Conservation (phyloP, 2,888 invertebrate genomes). For the Zelleria hepariella region DNA sequence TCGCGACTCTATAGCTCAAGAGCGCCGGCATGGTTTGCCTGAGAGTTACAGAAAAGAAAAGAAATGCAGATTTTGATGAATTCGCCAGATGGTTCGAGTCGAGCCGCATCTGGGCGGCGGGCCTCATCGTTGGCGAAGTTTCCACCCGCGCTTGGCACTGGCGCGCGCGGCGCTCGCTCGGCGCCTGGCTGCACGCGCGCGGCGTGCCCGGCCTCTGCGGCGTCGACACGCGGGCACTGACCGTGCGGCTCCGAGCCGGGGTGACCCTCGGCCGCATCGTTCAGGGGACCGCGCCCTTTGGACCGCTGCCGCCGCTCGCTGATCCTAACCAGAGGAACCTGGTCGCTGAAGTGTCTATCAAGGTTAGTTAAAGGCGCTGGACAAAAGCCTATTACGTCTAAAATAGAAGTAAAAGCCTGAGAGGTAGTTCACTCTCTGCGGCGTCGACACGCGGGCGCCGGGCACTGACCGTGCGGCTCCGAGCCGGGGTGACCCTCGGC, state of each 20-base stretch:
- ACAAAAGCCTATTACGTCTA: too few relatives aligned
- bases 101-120: slow-evolving; percentile 90
- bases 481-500: slow-evolving; percentile 88
- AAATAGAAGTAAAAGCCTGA: too few relatives aligned
- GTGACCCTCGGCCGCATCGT: slow-evolving; percentile 82
- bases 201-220: slow-evolving; percentile 91
- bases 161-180: slow-evolving; percentile 84
- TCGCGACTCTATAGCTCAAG: too few relatives aligned
- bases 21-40: too few relatives aligned
- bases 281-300: slow-evolving; percentile 64
- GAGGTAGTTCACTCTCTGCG: too few relatives aligned
- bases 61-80: too few relatives aligned
- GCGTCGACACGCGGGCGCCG: slow-evolving; percentile 93
- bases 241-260: slow-evolving; percentile 92
- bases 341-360: slow-evolving; percentile 91
- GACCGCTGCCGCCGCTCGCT: slow-evolving; percentile 39
- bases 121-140: slow-evolving; percentile 91
- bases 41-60: too few relatives aligned
- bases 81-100: slow-evolving; percentile 94
- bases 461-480: slow-evolving; percentile 93
- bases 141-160: slow-evolving; percentile 93
- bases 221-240: slow-evolving; percentile 93
- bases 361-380: slow-evolving; percentile 57
- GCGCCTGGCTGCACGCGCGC: slow-evolving; percentile 85
- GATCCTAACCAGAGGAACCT: slow-evolving; percentile 93